phyloP scores from a whole-genome alignment of 2,888 invertebrate species.

The Incurvaria masculella region DNA sequence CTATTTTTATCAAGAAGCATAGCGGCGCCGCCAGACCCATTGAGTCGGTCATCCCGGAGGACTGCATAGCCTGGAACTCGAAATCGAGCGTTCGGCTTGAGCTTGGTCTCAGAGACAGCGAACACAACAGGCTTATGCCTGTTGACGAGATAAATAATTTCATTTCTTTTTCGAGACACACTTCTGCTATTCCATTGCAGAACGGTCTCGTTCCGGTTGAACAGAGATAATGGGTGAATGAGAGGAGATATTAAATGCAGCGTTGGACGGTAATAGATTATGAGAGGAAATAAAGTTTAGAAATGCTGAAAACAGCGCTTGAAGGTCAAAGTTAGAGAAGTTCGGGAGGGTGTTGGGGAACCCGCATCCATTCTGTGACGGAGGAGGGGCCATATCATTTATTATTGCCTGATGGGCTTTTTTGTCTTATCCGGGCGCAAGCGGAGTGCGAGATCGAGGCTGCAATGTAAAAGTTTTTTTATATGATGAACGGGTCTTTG shows the following conservation, averaged over 20 bases:
- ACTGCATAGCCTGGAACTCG: background rate
- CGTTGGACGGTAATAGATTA: background rate
- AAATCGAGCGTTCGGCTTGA: background rate
- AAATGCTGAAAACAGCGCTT: background rate
- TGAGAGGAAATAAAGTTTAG: background rate
- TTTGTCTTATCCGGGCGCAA: too few relatives aligned
- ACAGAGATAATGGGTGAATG: background rate
- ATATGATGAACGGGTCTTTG: too few relatives aligned
- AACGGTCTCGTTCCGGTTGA: background rate
- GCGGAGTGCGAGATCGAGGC: too few relatives aligned
- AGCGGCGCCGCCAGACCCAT: conserved; percentile 1
- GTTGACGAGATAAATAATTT: background rate
- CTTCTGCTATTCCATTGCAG: background rate
- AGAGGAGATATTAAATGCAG: background rate
- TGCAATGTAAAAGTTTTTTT: too few relatives aligned
- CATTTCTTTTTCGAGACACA: background rate
- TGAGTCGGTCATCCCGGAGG: background rate
- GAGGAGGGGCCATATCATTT: too few relatives aligned
- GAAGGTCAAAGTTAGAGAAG: too few relatives aligned
- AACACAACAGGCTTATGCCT: background rate
- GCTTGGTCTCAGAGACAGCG: background rate
- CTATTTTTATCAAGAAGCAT: background rate
- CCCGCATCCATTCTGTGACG: too few relatives aligned
- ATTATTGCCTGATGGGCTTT: too few relatives aligned
- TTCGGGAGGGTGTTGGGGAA: too few relatives aligned